A percentile compares a stretch with the other conserved stretches of the same genome.
These are phyloP conservation scores for Drosophila helvetica DNA, from an alignment of 2,888 invertebrate species.

Conservation along the genomic window DNA sequence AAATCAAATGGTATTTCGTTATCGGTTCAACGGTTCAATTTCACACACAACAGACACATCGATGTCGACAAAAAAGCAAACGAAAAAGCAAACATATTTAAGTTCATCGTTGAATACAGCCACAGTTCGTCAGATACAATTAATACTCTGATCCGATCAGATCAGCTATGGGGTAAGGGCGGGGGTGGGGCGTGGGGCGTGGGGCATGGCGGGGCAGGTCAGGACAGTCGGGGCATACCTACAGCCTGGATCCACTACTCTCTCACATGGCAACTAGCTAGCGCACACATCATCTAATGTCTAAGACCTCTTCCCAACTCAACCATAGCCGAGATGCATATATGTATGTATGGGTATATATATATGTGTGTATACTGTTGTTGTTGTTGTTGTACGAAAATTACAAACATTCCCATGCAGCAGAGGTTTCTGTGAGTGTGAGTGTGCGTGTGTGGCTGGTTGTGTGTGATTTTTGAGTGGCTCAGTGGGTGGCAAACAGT, in stretches of 20 bases:
- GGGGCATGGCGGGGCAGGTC: background rate
- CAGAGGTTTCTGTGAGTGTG: conserved; percentile 13
- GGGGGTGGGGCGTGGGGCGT: background rate
- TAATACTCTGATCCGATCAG: background rate
- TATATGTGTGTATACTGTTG: background rate
- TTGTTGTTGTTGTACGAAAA: conserved; percentile 61
- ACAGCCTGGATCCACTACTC: conserved; percentile 30
- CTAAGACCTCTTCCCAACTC: conserved; percentile 16
- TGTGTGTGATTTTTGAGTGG: no score
- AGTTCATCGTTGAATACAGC: conserved; percentile 38
- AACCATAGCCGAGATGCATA: conserved; percentile 21
- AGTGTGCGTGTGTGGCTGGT: background rate
- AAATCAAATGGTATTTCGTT: conserved; percentile 30
- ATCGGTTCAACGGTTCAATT: conserved; percentile 42
- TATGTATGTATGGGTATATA: background rate
- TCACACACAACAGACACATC: conserved; percentile 34
- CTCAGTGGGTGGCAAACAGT: background rate
- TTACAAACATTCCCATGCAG: conserved; percentile 70
- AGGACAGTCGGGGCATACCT: conserved; percentile 12
- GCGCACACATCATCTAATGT: conserved; percentile 9
- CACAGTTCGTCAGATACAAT: conserved; percentile 19
- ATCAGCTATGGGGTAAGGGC: background rate
- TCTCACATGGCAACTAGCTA: conserved; percentile 37
- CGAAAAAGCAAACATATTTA: conserved; percentile 43
- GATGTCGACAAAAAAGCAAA: conserved; percentile 47